Evolutionary conservation across 1,140 invertebrate genomes (phyloP), one percentile per base, ranked within the genome.

Genomic region (Aphis craccivora): DNA sequence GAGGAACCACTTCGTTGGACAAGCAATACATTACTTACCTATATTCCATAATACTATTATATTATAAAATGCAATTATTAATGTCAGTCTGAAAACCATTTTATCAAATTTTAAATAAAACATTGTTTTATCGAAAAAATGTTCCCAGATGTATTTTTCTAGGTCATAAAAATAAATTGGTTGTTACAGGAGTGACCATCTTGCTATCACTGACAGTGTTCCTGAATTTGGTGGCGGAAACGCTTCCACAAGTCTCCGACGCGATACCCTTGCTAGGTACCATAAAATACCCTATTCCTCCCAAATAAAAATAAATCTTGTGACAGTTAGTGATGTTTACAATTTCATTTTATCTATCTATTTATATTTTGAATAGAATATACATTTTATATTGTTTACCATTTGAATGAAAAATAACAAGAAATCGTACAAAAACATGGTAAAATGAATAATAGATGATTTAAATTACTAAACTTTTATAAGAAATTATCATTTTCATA

Each of bases 141-240:
- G n/a, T 93, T 93, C 93, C 53, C 93, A 35, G 20, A 89, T 67
- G 84, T 93, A 93, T 88, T 76, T 93, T 93, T 93, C 83, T 45
- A 89, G 93, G 84, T 67, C 53, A 93, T 60, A 90, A 90, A 90
- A 67, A 93, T 53, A 88, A 93, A 90, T 88, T 90, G 86, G 91
- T 93, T 94, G 94, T 98, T 98, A 96, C 97, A 99, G 99, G 99
- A 96, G 99, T 99, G 96, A 99, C 99, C 96, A 99, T 99, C 97
- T 98, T 99, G 96, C 98, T 99, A 96, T 99, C 99, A 96, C 97
- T 99, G 97, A 99, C 99, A 96, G 99, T 99, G 96, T 99, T 99
- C 97, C 97, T 98, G 96, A 98, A 98, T 97, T 97, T 99, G 96
- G 98, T 99, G 95, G 98, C 98, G 95, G 98, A 99, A 97, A 98